Evolutionary conservation across 2,888 invertebrate species (phyloP), one percentile per base, ranked within the genome.

Genomic region (Rhamphomyia laevipes): DNA sequence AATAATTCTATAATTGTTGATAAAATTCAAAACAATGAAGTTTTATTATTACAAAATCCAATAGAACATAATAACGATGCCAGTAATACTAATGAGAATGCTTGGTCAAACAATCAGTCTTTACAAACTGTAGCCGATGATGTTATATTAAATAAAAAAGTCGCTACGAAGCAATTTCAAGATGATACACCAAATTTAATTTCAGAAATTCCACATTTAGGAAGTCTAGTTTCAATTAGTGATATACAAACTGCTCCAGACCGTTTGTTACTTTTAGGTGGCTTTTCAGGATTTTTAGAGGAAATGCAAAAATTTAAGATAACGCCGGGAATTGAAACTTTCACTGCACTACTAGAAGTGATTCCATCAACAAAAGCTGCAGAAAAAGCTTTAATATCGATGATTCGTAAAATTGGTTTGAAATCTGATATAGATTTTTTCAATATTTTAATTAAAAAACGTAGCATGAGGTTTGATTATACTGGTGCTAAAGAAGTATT

Each of bases 391-490:
- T 63, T 93, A 10, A 61, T 93, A 6, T 67, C 69, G 46, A 67
- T 73, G 48, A 79, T 91, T 67, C 76, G 77, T 49, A 67, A 70
- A 51, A 69, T 70, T 40, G 72, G 77, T 11, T 64, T 89, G 0
- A 75, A 74, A 57, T 74, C 83, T 2, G 91, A 94, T 68, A 77
- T 86, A 49, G 83, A 82, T 63, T 90, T 93, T 66, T 91, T 81
- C 61, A 94, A 93, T 66, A 78, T 84, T 71, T 73, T 94, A 11
- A 91, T 95, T 47, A 87, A 85, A 61, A 87, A 82, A 63, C 77
- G 89, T 50, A 82, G 82, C 61, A 70, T 81, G 61, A 73, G 89
- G 55, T 72, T 67, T 50, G 82, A 87, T 63, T 82, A 81, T 64
- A 73, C 77, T 46, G 76, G 74, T 57, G 91, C 88, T 13, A 78